These are phyloP conservation scores for Dreissena rostriformis DNA, from an alignment of 1,140 invertebrate species.

Conservation along the genomic window DNA sequence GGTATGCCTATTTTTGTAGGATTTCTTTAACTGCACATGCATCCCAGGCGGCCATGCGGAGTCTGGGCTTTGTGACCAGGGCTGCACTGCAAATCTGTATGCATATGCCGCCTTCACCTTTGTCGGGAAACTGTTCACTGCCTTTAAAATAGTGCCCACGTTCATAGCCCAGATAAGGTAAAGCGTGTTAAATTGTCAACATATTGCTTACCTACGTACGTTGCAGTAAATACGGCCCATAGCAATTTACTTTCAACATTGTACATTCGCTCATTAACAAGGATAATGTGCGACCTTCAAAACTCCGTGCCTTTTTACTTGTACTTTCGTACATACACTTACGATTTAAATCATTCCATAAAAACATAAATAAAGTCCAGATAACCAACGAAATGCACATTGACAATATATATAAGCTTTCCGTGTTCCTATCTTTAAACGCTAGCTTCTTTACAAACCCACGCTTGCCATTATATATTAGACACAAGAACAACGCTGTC, in stretches of 20 bases:
- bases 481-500: neutral
- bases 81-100: constrained; percentile 56
- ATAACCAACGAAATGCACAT: neutral
- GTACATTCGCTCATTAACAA: neutral
- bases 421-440: too few species aligned
- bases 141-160: constrained; percentile 56
- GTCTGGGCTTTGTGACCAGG: constrained; percentile 61
- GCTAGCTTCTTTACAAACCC: too few species aligned
- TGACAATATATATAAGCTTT: too few species aligned
- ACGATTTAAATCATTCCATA: neutral
- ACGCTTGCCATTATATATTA: too few species aligned
- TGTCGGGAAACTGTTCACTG: constrained; percentile 44
- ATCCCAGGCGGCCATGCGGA: constrained; percentile 52
- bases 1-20: constrained; percentile 10
- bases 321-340: neutral
- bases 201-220: neutral
- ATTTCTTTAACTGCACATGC: constrained; percentile 53
- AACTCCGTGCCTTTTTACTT: neutral
- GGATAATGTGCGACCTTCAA: too few species aligned
- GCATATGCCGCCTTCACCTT: constrained; percentile 56
- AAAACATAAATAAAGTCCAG: neutral
- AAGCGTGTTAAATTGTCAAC: neutral
- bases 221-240: neutral
- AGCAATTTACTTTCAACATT: neutral
- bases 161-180: constrained; percentile 67